These are phyloP conservation scores for Sardinella longiceps DNA, from an alignment of 2,797 vertebrate genomes.

Conservation along the genomic window DNA sequence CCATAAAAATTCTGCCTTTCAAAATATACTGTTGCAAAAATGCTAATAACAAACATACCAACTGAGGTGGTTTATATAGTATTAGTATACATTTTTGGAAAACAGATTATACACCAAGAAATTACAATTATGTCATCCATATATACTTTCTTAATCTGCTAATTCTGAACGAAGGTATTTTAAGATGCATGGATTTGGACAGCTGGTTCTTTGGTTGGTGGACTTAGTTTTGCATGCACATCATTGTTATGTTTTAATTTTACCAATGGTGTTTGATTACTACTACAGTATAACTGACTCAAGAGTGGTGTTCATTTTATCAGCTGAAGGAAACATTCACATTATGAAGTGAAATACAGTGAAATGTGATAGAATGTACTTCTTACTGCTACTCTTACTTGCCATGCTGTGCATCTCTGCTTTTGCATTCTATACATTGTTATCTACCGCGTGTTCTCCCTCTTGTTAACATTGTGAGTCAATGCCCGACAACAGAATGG, in stretches of 20 bases:
- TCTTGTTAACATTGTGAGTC: constrained; percentile 3
- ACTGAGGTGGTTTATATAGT: not conserved
- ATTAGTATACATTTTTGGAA: not conserved
- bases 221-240: not conserved
- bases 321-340: not conserved
- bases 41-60: not conserved
- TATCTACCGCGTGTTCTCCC: not conserved
- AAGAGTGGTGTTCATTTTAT: not conserved
- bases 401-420: not conserved
- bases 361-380: not conserved
- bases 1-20: too few relatives aligned
- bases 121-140: too few relatives aligned
- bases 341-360: not conserved
- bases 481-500: constrained; percentile 4
- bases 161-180: not conserved
- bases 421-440: not conserved
- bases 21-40: too few relatives aligned
- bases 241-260: not conserved
- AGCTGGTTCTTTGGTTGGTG: not conserved
- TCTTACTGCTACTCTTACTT: not conserved
- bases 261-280: not conserved
- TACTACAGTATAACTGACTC: not conserved
- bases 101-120: not conserved
- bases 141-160: not conserved
- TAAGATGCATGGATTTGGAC: not conserved